Conservation (phyloP, 1,140 invertebrate species). For the Trichonephila clavata region DNA sequence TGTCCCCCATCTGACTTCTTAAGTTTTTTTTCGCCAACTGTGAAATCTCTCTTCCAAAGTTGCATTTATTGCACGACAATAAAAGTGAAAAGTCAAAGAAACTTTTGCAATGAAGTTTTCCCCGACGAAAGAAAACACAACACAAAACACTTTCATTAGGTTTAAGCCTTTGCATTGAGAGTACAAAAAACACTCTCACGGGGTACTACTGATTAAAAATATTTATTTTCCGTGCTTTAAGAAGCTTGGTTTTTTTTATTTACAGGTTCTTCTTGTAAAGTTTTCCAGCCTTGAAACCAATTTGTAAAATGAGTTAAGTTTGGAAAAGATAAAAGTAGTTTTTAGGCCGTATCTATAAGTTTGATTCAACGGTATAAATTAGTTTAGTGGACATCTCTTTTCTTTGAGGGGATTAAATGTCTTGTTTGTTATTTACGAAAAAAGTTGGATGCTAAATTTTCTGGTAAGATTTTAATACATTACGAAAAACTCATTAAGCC, state of each 20-base stretch:
- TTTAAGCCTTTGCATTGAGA: background rate
- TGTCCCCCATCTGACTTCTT: background rate
- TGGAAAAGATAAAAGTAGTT: background rate
- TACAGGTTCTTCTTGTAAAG: background rate
- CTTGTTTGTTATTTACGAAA: no score
- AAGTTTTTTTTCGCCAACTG: background rate
- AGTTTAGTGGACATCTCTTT: no score
- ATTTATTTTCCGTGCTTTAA: background rate
- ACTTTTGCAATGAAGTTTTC: constrained; percentile 41
- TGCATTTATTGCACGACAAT: constrained; percentile 13
- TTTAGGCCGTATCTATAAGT: no score
- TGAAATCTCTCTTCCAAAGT: background rate
- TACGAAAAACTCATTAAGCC: no score
- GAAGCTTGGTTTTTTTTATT: background rate
- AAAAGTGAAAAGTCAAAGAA: constrained; percentile 8
- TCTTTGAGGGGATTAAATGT: no score
- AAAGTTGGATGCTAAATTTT: no score
- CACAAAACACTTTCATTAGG: background rate
- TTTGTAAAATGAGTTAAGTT: background rate
- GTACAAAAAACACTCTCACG: background rate
- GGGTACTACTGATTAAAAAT: background rate
- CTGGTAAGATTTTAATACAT: no score
- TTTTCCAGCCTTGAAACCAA: background rate
- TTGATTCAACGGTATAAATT: no score
- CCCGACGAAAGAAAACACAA: background rate